Percentiles rank a stretch among this genome's conserved stretches.
phyloP scores from a whole-genome alignment of 2,797 vertebrate genomes.

The Crenuchus spilurus region DNA sequence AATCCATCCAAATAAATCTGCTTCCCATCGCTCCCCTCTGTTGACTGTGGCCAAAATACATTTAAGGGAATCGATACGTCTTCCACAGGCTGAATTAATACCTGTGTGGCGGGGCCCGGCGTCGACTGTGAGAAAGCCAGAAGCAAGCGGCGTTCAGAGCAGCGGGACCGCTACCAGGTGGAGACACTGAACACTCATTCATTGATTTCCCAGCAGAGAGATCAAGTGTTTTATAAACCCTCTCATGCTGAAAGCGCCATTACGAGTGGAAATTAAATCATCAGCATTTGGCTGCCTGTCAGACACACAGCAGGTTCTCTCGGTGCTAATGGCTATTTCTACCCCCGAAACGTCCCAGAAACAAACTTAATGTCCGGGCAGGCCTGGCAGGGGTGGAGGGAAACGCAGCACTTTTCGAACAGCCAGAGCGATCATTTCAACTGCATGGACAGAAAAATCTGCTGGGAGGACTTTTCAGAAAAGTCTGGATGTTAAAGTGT shows the following conservation, averaged over 20 bases:
- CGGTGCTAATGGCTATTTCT: background rate
- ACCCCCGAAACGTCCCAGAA: background rate
- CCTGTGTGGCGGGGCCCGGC: background rate
- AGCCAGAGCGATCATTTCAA: too few relatives aligned
- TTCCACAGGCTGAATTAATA: constrained; percentile 49
- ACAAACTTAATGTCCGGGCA: background rate
- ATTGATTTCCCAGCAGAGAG: constrained; percentile 55
- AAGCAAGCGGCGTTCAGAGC: background rate
- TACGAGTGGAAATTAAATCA: constrained; percentile 29
- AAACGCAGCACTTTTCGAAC: background rate
- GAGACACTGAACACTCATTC: constrained; percentile 37
- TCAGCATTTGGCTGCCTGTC: constrained; percentile 1
- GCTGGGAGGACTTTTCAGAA: too few relatives aligned
- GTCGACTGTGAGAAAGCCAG: constrained; percentile 11
- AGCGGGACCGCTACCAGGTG: constrained; percentile 32
- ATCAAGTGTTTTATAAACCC: constrained; percentile 46
- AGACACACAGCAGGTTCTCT: background rate
- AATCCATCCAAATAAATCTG: constrained; percentile 48
- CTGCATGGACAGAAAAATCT: too few relatives aligned
- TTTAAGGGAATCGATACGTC: constrained; percentile 56
- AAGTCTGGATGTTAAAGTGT: too few relatives aligned
- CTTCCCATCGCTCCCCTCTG: constrained; percentile 27
- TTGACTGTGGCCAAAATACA: constrained; percentile 45
- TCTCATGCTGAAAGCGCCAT: background rate
- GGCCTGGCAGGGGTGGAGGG: background rate